A percentile compares a stretch with the other conserved stretches of the same genome.
Conservation (phyloP, 2,113 vertebrate species). For the Rhombomys opimus region DNA sequence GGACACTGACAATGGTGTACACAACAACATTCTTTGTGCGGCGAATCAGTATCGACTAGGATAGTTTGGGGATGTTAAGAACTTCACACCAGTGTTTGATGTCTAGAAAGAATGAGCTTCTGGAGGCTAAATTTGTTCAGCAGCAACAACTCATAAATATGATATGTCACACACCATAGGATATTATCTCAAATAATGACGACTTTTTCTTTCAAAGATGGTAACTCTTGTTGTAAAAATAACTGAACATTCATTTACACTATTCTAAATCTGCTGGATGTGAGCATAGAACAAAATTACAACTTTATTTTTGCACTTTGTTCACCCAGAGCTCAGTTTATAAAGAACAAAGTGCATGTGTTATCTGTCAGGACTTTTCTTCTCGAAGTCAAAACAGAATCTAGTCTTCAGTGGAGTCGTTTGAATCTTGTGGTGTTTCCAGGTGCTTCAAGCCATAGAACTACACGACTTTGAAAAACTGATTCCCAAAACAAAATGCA, state of each 20-base stretch:
- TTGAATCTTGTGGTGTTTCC: not conserved
- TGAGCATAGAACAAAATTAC: not conserved
- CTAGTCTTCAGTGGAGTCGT: not conserved
- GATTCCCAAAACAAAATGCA: not conserved
- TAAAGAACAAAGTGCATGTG: not conserved
- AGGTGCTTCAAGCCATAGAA: not conserved
- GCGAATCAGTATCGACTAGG: not conserved
- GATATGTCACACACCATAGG: not conserved
- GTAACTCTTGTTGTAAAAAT: not conserved
- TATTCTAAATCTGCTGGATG: not conserved
- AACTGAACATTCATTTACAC: not conserved
- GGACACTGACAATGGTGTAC: not conserved
- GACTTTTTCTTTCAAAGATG: not conserved
- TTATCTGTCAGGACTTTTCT: not conserved
- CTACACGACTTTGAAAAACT: not conserved
- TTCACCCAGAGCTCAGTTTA: not conserved
- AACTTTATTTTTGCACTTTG: not conserved
- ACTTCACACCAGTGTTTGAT: not conserved
- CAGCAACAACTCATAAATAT: not conserved
- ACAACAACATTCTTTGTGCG: not conserved
- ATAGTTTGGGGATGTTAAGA: not conserved
- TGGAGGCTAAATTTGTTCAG: not conserved
- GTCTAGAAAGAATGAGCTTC: not conserved
- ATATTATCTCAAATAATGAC: conserved; percentile 18
- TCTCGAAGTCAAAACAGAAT: conserved; percentile 30